Evolutionary conservation across 2,797 vertebrate species (phyloP).

Genomic region (Xiphophorus birchmanni): DNA sequence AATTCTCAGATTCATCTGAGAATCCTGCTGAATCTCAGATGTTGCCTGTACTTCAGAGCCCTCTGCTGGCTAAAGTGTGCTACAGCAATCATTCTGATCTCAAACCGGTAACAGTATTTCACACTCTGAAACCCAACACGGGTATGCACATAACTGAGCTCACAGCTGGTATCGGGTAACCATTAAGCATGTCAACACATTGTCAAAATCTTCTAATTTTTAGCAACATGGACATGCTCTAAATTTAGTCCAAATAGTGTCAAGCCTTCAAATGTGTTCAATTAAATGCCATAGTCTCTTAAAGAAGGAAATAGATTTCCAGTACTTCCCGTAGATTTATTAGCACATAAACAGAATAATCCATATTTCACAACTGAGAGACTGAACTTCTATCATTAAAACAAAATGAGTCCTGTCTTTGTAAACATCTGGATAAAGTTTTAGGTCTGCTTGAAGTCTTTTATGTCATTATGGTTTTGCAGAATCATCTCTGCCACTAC

Average conservation of each 20-base stretch:
- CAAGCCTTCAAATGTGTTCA: constrained; percentile 11
- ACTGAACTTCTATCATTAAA: background rate
- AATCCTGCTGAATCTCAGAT: background rate
- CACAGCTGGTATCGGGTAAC: constrained; percentile 13
- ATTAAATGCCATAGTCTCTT: background rate
- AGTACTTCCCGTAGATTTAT: background rate
- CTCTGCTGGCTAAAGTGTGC: constrained; percentile 4
- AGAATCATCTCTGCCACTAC: background rate
- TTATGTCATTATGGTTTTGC: background rate
- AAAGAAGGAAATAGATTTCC: background rate
- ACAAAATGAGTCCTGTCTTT: background rate
- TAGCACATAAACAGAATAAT: background rate
- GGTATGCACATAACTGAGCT: constrained; percentile 22
- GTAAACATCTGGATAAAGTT: background rate
- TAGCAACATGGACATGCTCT: constrained; percentile 8
- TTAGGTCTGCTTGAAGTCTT: background rate
- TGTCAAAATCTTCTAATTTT: constrained; percentile 25
- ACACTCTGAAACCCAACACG: constrained; percentile 28
- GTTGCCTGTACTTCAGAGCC: constrained; percentile 1
- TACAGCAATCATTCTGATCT: constrained; percentile 1
- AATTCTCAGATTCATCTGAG: background rate
- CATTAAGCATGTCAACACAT: constrained; percentile 23
- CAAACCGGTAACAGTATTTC: constrained; percentile 16
- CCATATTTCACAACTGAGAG: background rate
- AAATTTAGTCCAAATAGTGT: background rate